phyloP scores from a whole-genome alignment of 1,140 invertebrate species.

The Drosophila pachea region DNA sequence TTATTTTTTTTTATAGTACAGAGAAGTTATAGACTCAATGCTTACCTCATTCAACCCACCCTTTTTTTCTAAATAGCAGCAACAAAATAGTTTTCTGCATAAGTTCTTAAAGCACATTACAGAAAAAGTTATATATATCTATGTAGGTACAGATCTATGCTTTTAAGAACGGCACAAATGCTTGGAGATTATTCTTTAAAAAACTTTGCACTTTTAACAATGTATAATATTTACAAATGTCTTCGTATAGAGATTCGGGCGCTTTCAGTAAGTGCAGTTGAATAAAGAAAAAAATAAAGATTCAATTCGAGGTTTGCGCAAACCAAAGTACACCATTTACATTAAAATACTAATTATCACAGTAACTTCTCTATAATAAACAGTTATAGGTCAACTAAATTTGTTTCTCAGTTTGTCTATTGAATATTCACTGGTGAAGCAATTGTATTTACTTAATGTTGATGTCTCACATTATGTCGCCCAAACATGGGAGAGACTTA shows the following conservation, averaged over 20 bases:
- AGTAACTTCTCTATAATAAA: not conserved
- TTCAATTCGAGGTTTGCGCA: not conserved
- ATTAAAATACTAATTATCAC: constrained; percentile 15
- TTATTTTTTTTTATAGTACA: not conserved
- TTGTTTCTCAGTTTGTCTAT: constrained; percentile 5
- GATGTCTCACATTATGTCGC: constrained; percentile 37
- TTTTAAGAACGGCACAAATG: not conserved
- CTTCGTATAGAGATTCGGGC: not conserved
- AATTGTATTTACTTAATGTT: constrained; percentile 40
- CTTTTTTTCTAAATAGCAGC: constrained; percentile 42
- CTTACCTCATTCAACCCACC: constrained; percentile 70
- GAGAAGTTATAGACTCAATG: constrained; percentile 7
- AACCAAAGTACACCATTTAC: constrained; percentile 4
- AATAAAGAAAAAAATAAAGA: not conserved
- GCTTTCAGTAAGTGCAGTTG: not conserved
- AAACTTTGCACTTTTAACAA: not conserved
- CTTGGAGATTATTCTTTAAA: not conserved
- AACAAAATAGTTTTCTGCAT: constrained; percentile 49
- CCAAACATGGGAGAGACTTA: constrained; percentile 33
- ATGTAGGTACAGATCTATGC: not conserved
- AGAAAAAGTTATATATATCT: not conserved
- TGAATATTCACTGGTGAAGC: not conserved
- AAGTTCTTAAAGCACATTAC: constrained; percentile 54
- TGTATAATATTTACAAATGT: not conserved
- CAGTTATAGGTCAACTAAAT: not conserved